Conservation (phyloP, 2,888 invertebrate species). For the Mythimna albipuncta region DNA sequence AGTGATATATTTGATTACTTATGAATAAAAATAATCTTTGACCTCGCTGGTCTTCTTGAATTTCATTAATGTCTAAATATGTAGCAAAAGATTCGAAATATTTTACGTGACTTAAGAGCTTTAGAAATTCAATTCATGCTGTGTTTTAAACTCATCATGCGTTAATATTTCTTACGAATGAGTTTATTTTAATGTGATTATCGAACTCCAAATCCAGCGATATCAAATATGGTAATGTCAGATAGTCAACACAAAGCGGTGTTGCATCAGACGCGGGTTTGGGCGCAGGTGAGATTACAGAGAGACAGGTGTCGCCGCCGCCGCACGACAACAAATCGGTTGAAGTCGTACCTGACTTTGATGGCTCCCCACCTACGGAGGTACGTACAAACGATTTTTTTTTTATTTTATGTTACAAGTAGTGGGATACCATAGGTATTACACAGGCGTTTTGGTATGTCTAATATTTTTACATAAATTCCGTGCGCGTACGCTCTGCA, state of each 20-base stretch:
- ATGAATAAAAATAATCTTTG: conserved; percentile 11
- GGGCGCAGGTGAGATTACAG: conserved; percentile 35
- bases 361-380: conserved; percentile 34
- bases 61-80: conserved; percentile 8
- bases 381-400: conserved; percentile 20
- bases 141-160: background rate
- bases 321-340: conserved; percentile 4
- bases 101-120: background rate
- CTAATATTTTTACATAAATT: conserved; percentile 76
- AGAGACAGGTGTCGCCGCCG: conserved; percentile 49
- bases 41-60: conserved; percentile 17
- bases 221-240: conserved; percentile 39
- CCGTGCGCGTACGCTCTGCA: conserved; percentile 81
- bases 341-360: conserved; percentile 24
- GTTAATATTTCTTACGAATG: conserved; percentile 1
- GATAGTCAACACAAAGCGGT: conserved; percentile 29
- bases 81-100: conserved; percentile 10
- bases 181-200: conserved; percentile 10
- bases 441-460: conserved; percentile 56
- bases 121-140: background rate
- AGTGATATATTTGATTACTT: conserved; percentile 1
- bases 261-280: conserved; percentile 52
- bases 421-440: conserved; percentile 34
- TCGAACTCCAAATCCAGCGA: conserved; percentile 9
- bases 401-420: conserved; percentile 22